These are phyloP conservation scores for Avahi laniger DNA, from an alignment of 2,797 vertebrate species.

Conservation along the genomic window DNA sequence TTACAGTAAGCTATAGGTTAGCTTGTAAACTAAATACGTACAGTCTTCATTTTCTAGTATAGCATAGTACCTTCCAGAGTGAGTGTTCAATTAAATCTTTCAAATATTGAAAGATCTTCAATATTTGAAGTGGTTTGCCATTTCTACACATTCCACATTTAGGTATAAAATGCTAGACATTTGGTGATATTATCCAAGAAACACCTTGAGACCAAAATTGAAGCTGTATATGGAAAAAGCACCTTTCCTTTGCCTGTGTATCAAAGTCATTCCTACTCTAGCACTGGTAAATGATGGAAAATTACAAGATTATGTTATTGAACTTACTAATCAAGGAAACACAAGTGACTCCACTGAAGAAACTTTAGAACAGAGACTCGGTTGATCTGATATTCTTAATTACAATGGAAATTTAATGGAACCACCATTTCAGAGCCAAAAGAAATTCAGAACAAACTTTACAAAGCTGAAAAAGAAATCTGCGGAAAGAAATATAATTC, in stretches of 20 bases:
- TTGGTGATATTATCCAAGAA: slow-evolving; percentile 93
- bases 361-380: slow-evolving; percentile 96
- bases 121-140: not conserved
- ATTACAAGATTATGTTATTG: slow-evolving; percentile 95
- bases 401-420: slow-evolving; percentile 97
- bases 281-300: slow-evolving; percentile 95
- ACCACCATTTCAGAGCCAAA: slow-evolving; percentile 90
- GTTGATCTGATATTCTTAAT: slow-evolving; percentile 92
- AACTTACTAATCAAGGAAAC: slow-evolving; percentile 95
- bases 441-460: slow-evolving; percentile 90
- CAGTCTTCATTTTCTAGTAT: not conserved
- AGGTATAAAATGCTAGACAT: slow-evolving; percentile 97
- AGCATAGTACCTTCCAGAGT: not conserved
- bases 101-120: not conserved
- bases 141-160: not conserved
- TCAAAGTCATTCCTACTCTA: slow-evolving; percentile 96
- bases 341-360: slow-evolving; percentile 97
- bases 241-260: slow-evolving; percentile 93
- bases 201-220: slow-evolving; percentile 96
- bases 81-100: not conserved
- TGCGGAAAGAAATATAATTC: slow-evolving; percentile 94
- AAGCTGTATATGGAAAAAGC: slow-evolving; percentile 97
- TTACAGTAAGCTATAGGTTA: not conserved
- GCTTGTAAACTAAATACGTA: not conserved
- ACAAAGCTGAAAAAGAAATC: slow-evolving; percentile 97